A percentile compares a stretch with the other conserved stretches of the same genome.
These are phyloP conservation scores for Lithobates sylvaticus DNA, from an alignment of 2,797 vertebrate genomes.

Conservation along the genomic window DNA sequence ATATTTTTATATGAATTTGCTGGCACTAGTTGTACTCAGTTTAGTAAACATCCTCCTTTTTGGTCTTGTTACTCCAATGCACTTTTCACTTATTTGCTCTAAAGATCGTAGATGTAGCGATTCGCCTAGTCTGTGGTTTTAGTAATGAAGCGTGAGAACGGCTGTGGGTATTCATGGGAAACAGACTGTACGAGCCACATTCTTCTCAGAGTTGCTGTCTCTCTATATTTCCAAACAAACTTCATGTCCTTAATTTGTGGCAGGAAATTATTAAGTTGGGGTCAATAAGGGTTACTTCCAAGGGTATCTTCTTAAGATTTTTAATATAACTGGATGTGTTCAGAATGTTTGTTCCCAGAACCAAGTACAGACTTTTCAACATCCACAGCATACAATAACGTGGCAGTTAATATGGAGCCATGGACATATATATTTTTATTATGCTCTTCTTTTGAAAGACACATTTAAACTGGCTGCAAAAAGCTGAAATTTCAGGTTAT, in stretches of 20 bases:
- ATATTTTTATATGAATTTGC: neutral
- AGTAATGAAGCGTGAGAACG: slow-evolving; percentile 39
- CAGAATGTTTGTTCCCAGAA: neutral
- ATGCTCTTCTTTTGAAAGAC: too few relatives aligned
- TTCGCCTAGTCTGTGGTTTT: slow-evolving; percentile 33
- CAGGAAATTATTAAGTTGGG: slow-evolving; percentile 9
- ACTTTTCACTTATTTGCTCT: neutral
- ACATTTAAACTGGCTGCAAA: too few relatives aligned
- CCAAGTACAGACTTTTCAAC: neutral
- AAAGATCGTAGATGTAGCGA: neutral
- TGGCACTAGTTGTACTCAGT: neutral
- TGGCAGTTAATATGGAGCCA: too few relatives aligned
- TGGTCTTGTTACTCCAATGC: neutral
- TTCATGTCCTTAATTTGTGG: slow-evolving; percentile 2
- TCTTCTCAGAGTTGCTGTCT: slow-evolving; percentile 22
- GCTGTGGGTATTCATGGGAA: slow-evolving; percentile 22
- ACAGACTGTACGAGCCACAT: neutral
- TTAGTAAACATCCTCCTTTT: neutral
- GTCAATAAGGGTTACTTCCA: neutral
- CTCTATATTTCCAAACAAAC: slow-evolving; percentile 34
- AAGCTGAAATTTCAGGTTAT: too few relatives aligned
- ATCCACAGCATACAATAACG: neutral
- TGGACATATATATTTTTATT: too few relatives aligned
- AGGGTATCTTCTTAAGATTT: neutral
- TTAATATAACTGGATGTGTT: neutral